Evolutionary conservation across 2,888 invertebrate genomes (phyloP), one percentile per base, ranked within the genome.

Genomic region (Lamellibrachia satsuma): DNA sequence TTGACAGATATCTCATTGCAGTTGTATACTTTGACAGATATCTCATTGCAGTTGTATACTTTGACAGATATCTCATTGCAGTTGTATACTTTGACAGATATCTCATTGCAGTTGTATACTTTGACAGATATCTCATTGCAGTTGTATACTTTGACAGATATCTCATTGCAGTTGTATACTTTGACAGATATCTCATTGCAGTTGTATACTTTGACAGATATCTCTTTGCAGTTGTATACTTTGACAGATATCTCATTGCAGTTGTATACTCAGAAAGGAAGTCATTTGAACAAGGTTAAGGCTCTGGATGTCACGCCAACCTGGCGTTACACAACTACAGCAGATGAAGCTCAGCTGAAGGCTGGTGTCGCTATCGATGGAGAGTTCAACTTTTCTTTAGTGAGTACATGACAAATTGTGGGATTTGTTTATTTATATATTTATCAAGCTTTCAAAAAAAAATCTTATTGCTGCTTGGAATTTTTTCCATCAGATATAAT

Each of bases 231-330:
- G 7, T 8, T 55, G 9, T 15, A 60, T 60, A 15, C 15, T 15
- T 3, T 22, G 55, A 55, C 55, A 7, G 9, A 7, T 22, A 15
- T 75, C 75, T 75, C 22, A 75, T 75, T 75, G 75, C 75, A 75
- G 75, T 75, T 75, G 22, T 75, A 75, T 75, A n/a, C 75, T 75
- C 75, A 75, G 75, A 75, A 75, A 22, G 75, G 75, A 75, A 75
- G 75, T 75, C 11, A 6, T 75, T 22, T 75, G 75, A 22, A 75
- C 75, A 75, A 75, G 75, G 15, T 75, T 22, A 75, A 75, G 75
- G 75, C 75, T 75, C 15, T 75, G 75, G 75, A 75, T 22, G 75
- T 75, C 22, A 75, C 75, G 22, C 75, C 75, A 4, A n/a, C 15
- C 75, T 75, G 75, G 75, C 15, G 22, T 22, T 75, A 75, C 22